Percentiles rank a stretch among this genome's conserved stretches.
These are phyloP conservation scores for Stichopus horrens DNA, from an alignment of 53 echinoderm and acorn worm species.

Conservation along the genomic window DNA sequence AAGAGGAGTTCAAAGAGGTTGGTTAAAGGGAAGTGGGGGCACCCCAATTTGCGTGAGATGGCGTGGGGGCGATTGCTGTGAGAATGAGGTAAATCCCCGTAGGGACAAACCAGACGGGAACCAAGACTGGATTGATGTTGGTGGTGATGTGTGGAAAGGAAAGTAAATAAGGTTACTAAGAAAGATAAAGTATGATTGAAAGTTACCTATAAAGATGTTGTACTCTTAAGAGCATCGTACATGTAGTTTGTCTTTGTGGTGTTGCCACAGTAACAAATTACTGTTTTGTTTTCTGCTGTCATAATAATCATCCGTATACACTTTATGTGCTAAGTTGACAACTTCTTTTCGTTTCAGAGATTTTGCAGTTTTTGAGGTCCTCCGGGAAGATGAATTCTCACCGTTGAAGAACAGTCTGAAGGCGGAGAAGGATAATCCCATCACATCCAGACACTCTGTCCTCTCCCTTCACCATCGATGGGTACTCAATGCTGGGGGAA, in stretches of 20 bases:
- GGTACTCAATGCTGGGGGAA: slow-evolving; percentile 92
- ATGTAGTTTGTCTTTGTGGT: background rate
- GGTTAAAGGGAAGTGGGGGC: too few species aligned
- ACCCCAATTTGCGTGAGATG: too few species aligned
- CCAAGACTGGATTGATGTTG: too few species aligned
- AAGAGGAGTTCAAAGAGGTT: too few species aligned
- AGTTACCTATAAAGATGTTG: too few species aligned
- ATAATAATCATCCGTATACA: background rate
- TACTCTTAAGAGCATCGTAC: too few species aligned
- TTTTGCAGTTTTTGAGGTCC: slow-evolving; percentile 95
- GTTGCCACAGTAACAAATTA: background rate
- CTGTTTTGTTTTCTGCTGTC: background rate
- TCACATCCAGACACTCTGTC: slow-evolving; percentile 85
- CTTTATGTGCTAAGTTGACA: background rate
- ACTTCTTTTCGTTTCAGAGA: slow-evolving; percentile 50
- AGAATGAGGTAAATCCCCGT: too few species aligned
- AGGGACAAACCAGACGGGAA: too few species aligned
- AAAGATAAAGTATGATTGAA: too few species aligned
- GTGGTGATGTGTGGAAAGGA: too few species aligned
- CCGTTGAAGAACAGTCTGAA: slow-evolving; percentile 92
- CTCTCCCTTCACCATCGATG: slow-evolving; percentile 93
- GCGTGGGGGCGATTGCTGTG: too few species aligned
- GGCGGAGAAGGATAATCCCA: slow-evolving; percentile 96
- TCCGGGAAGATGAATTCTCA: slow-evolving; percentile 94
- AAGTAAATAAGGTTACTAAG: too few species aligned